Conservation (phyloP, 2,888 invertebrate species). For the Platycheirus rosarum region DNA sequence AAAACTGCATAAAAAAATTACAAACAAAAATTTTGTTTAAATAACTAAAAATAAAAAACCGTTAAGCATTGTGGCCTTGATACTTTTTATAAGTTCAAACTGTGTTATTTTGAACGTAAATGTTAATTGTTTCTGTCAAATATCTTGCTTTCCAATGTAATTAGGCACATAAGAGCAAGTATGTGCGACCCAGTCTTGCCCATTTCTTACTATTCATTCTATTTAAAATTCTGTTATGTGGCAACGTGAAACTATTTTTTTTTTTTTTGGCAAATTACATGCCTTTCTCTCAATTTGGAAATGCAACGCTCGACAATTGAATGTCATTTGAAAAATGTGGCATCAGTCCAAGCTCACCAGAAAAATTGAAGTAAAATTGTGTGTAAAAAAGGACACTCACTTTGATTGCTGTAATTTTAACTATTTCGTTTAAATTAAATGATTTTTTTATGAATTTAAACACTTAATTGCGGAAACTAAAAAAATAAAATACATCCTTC, state of each 20-base stretch:
- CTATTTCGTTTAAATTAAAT: background rate
- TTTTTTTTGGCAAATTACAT: slow-evolving; percentile 19
- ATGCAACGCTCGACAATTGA: slow-evolving; percentile 16
- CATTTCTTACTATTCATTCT: background rate
- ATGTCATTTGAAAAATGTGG: slow-evolving; percentile 21
- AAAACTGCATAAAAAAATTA: too few relatives aligned
- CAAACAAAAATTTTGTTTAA: too few relatives aligned
- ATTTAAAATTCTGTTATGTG: background rate
- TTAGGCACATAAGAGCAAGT: too few relatives aligned
- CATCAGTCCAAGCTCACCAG: background rate
- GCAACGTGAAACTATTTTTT: slow-evolving; percentile 6
- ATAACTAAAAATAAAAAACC: too few relatives aligned
- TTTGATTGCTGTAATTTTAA: slow-evolving; percentile 17
- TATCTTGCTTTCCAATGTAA: too few relatives aligned
- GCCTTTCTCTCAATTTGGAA: slow-evolving; percentile 6
- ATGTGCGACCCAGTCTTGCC: too few relatives aligned
- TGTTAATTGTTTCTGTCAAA: too few relatives aligned
- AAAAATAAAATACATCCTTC: background rate
- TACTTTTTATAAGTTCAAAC: too few relatives aligned
- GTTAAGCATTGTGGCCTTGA: too few relatives aligned
- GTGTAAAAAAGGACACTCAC: background rate
- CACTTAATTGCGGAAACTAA: background rate
- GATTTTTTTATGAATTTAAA: background rate
- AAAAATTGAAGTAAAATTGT: background rate
- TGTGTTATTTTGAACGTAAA: too few relatives aligned